A percentile compares a stretch with the other conserved stretches of the same genome.
These are phyloP conservation scores for Pseudococcus jackbeardsleyi DNA, from an alignment of 2,888 invertebrate species.

Conservation along the genomic window DNA sequence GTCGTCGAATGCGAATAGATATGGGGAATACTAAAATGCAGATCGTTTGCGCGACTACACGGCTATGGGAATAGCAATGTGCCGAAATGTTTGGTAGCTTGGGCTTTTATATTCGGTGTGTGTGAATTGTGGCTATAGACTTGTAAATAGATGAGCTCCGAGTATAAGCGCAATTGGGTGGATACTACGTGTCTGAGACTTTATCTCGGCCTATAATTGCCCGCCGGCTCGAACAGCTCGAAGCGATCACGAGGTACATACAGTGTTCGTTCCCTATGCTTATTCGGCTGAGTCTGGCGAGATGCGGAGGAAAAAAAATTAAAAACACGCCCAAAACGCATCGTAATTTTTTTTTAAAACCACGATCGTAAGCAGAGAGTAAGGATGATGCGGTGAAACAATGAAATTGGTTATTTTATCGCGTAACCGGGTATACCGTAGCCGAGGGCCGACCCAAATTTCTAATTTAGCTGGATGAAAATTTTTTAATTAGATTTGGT, in stretches of 20 bases:
- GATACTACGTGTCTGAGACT: slow-evolving; percentile 36
- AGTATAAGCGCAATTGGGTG: background rate
- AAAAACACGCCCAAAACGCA: slow-evolving; percentile 35
- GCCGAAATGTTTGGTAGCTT: slow-evolving; percentile 3
- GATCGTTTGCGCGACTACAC: background rate
- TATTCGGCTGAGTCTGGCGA: background rate
- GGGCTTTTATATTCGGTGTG: background rate
- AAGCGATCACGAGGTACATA: slow-evolving; percentile 3
- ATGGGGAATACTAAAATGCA: background rate
- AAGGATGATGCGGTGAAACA: background rate
- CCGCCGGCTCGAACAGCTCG: background rate
- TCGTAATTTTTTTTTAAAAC: slow-evolving; percentile 10
- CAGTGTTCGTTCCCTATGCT: background rate
- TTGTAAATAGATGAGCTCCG: too few species aligned
- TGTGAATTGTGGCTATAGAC: background rate
- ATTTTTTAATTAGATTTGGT: slow-evolving; percentile 10
- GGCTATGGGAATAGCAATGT: background rate
- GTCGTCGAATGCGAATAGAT: slow-evolving; percentile 1
- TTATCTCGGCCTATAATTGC: slow-evolving; percentile 19
- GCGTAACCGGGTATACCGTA: background rate
- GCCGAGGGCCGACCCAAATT: background rate
- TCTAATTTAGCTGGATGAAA: background rate
- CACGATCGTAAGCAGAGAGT: background rate
- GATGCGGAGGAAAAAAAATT: background rate
- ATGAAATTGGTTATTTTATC: slow-evolving; percentile 4